phyloP scores from a whole-genome alignment of 2,113 vertebrate species.

The Aramus guarauna region DNA sequence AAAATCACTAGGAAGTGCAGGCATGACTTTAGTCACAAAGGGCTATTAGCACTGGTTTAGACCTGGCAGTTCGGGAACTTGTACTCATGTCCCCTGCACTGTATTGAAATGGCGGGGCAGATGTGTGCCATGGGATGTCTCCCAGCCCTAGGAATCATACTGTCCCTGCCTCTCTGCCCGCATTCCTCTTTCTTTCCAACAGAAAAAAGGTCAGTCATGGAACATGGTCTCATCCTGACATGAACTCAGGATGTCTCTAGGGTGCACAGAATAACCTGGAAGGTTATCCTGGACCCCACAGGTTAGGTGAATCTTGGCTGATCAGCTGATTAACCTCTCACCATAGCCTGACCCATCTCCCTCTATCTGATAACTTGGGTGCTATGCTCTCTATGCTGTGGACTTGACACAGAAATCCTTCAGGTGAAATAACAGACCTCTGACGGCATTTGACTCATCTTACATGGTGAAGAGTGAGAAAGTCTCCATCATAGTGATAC shows the following conservation, averaged over 20 bases:
- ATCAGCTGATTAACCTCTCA: neutral
- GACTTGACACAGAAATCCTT: neutral
- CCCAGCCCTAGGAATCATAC: neutral
- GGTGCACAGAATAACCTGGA: neutral
- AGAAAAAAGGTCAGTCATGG: neutral
- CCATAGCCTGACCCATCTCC: neutral
- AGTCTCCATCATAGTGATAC: neutral
- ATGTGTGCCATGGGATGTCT: neutral
- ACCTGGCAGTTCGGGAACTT: neutral
- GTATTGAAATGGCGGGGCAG: neutral
- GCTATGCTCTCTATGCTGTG: neutral
- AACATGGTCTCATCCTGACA: neutral
- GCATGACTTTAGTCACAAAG: neutral
- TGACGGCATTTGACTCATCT: neutral
- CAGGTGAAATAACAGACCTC: neutral
- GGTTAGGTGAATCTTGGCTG: neutral
- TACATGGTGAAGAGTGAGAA: neutral
- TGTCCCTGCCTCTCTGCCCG: neutral
- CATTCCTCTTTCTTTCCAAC: neutral
- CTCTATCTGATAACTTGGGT: neutral
- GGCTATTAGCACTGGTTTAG: neutral
- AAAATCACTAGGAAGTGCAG: neutral
- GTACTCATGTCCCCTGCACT: neutral
- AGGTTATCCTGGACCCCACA: neutral
- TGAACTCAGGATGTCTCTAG: neutral